Evolutionary conservation across 2,113 vertebrate genomes (phyloP), one percentile per base, ranked within the genome.

Genomic region (Pteruthius melanotis): DNA sequence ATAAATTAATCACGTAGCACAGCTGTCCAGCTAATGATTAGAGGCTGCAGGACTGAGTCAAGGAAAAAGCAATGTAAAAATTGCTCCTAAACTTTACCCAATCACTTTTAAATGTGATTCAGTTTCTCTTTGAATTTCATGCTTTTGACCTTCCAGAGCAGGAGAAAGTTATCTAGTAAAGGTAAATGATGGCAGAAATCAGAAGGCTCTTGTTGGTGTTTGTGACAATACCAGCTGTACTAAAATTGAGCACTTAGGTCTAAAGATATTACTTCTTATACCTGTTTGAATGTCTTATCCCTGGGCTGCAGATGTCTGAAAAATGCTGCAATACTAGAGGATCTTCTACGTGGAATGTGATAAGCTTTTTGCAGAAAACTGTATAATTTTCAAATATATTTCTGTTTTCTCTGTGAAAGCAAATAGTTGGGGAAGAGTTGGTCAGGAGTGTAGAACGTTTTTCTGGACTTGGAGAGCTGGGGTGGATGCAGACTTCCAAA

Each of bases 1-100:
- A 96, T 95, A 95, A 97, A 97, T 97, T 94, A 93, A 96, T 96
- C 94, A 90, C 90, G 28, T 68, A 84, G 80, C 90, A 86, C 90
- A 95, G 85, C 95, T 92, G 90, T 92, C 95, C 94, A 81, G 65
- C 77, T 91, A 76, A 91, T 75, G 86, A 92, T 91, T 82, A 94
- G 95, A 93, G 64, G 56, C 86, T 87, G 64, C 72, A 54, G 40
- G 72, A 56, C 83, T 40, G 68, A 78, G 52, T 81, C 64, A 75
- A 93, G 72, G 80, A 44, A 93, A 93, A 86, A 83, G 64, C 54
- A 85, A 65, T 30, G 33, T 61, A 45, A 83, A 92, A 92, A 90
- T 71, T 68, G 26, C 39, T 60, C 70, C 76, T 60, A 86, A 94
- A 81, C 49, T 80, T 89, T 44, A 52, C 28, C 60, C 53, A 59